Conservation (phyloP, 2,113 vertebrate genomes). For the Trematomus loennbergii region DNA sequence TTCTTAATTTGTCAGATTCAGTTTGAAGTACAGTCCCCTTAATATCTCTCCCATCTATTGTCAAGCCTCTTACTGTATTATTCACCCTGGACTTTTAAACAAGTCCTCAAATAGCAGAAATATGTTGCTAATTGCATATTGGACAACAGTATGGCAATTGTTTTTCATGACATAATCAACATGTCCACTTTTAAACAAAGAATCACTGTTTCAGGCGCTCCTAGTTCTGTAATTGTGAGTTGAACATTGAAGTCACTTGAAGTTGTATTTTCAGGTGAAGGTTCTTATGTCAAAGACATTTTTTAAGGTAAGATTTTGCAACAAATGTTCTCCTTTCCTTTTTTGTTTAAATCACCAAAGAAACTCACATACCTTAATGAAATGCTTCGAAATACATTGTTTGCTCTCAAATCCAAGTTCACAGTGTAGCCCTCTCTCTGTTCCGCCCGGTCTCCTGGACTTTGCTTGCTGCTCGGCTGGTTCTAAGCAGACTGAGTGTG, state of each 20-base stretch:
- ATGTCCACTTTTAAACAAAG: not conserved
- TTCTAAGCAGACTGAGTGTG: conserved; percentile 45
- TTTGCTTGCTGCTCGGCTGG: conserved; percentile 17
- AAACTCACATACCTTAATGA: conserved; percentile 33
- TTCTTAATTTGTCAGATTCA: not conserved
- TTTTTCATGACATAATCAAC: not conserved
- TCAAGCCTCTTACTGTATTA: not conserved
- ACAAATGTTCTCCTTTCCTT: not conserved
- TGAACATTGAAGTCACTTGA: conserved; percentile 13
- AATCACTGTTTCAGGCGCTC: not conserved
- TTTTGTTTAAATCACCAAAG: not conserved
- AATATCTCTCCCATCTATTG: not conserved
- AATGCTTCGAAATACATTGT: not conserved
- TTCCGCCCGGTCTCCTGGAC: conserved; percentile 3
- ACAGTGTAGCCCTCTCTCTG: conserved; percentile 2
- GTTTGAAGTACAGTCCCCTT: not conserved
- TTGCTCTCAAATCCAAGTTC: conserved; percentile 15
- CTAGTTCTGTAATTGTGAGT: not conserved
- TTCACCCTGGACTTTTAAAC: conserved; percentile 1
- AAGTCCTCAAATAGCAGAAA: not conserved
- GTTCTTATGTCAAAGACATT: not conserved
- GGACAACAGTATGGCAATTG: not conserved
- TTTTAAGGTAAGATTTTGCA: conserved; percentile 6
- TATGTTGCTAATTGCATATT: not conserved
- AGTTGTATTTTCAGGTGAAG: not conserved